These are phyloP conservation scores for Nylanderia fulva DNA, from an alignment of 1,140 invertebrate genomes.

Conservation along the genomic window DNA sequence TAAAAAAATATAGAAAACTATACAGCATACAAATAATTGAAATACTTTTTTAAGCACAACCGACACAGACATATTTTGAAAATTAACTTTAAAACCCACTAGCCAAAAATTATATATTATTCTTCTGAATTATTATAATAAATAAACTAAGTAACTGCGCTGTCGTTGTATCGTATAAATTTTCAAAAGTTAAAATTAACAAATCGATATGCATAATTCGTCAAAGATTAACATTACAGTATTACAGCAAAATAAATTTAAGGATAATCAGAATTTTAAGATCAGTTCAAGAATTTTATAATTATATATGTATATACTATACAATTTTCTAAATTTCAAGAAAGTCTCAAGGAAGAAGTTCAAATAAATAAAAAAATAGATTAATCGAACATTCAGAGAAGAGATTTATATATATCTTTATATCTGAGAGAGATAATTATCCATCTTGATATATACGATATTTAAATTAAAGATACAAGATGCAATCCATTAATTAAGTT, in stretches of 20 bases:
- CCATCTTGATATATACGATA: neutral
- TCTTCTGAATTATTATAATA: neutral
- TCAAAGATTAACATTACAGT: conserved; percentile 29
- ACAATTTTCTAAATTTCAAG: neutral
- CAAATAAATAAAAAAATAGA: neutral
- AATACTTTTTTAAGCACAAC: neutral
- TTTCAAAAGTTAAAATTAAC: conserved; percentile 1
- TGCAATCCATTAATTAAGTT: too few relatives aligned
- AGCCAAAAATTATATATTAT: neutral
- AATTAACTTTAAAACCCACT: neutral
- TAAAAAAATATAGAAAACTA: neutral
- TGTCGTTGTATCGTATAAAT: neutral
- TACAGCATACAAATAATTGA: neutral
- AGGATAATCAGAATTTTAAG: neutral
- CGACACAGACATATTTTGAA: neutral
- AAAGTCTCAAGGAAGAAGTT: neutral
- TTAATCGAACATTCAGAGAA: neutral
- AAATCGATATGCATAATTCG: conserved; percentile 5
- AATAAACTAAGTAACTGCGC: neutral
- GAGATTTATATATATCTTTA: neutral
- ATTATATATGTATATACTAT: neutral
- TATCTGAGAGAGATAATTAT: neutral
- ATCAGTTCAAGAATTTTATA: neutral
- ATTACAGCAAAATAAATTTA: conserved; percentile 7
- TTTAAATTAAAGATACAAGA: neutral